Base-by-base conservation (phyloP, 2,113 vertebrate species). In the Gymnorhina tibicen region DNA sequence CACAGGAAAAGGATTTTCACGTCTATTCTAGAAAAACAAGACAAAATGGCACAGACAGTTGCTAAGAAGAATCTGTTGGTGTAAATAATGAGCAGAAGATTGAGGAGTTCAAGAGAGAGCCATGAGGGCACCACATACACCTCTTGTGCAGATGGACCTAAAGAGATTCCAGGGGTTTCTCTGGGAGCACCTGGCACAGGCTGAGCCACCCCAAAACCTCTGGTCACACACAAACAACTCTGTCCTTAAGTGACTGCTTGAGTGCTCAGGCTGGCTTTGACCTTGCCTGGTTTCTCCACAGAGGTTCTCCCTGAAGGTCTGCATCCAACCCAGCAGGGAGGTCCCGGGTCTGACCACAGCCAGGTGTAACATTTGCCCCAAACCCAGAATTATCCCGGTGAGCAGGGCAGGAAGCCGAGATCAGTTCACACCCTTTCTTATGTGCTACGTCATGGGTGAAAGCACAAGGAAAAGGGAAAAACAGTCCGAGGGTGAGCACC, bases 1-100 rank as follows among this genome's bases (percentile, higher is more conserved):
- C 95, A 98, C 98, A n/a, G 96, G 90, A 66, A 95, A 97, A 66
- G 96, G 75, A 69, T 98, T 98, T 94, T 99, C 98, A 53, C 81
- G 95, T 96, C 97, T 98, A n/a, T 96, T 98, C 99, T 99, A 91
- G 70, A 94, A 92, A 89, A 95, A 90, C 27, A 70, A 92, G 67
- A 92, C 33, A 94, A 64, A 93, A 85, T 1, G 6, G 19, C 91
- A 85, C 30, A 63, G 53, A 14, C 4, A 53, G 37, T 83, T 0
- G 2, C 79, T 74, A 42, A 91, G 64, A 42, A 62, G 55, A n/a
- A 58, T 24, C n/a, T 74, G 19, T 18, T 46, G 55, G 21, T 62
- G 39, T 55, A 58, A 68, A 70, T 16, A 37, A 49, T 66, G 50
- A 66, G 77, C 49, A 69, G 47, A 35, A 66, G 39, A 37, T 1